Conservation (phyloP, 2,888 invertebrate genomes). For the Lasioglossum oenotherae region DNA sequence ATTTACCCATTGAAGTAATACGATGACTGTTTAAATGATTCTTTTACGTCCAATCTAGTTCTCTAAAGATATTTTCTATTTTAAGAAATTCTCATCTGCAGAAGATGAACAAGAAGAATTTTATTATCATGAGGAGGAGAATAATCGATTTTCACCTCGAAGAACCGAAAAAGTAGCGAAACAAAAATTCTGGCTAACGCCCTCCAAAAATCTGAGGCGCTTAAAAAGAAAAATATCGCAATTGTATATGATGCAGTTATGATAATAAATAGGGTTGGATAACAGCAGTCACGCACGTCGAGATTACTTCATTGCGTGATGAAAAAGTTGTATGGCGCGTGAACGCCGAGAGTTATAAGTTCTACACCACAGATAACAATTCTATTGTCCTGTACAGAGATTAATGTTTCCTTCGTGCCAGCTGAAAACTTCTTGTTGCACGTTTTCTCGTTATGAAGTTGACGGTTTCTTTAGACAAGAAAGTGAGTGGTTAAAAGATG, state of each 20-base stretch:
- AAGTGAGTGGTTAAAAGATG: background rate
- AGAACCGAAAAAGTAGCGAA: background rate
- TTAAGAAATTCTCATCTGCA: background rate
- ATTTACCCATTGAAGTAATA: background rate
- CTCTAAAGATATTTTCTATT: background rate
- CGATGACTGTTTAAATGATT: background rate
- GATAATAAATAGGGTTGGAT: background rate
- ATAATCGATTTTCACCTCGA: background rate
- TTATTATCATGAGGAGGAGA: background rate
- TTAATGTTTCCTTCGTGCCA: background rate
- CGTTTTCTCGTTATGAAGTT: background rate
- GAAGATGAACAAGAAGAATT: background rate
- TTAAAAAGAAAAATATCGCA: background rate
- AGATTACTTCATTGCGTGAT: constrained; percentile 24
- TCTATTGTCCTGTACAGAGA: background rate
- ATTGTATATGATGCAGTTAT: background rate
- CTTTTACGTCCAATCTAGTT: background rate
- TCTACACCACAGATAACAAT: background rate
- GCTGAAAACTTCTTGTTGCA: background rate
- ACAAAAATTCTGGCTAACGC: background rate
- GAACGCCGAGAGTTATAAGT: background rate
- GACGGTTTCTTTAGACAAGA: background rate
- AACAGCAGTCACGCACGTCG: background rate
- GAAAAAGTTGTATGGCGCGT: constrained; percentile 1
- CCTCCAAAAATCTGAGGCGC: background rate